Evolutionary conservation across 2,888 invertebrate genomes (phyloP).

Genomic region (Neoaliturus tenellus): DNA sequence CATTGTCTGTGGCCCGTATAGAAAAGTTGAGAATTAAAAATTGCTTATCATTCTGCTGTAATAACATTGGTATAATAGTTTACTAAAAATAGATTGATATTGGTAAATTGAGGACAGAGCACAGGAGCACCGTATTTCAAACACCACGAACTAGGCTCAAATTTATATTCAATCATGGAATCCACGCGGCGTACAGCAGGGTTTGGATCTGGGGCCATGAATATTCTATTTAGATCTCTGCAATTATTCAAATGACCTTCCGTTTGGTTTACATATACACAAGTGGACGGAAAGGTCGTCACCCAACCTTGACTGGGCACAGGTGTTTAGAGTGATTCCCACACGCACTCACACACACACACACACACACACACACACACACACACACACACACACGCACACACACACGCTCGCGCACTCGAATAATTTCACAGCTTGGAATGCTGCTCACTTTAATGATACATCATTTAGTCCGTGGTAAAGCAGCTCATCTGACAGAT

Average conservation of each 20-base stretch:
- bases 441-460: slow-evolving; percentile 26
- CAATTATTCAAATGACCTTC: slow-evolving; percentile 33
- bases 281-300: slow-evolving; percentile 14
- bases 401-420: not conserved
- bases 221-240: slow-evolving; percentile 19
- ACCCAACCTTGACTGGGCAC: slow-evolving; percentile 27
- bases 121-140: too few relatives aligned
- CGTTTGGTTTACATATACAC: slow-evolving; percentile 16
- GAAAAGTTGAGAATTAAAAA: too few relatives aligned
- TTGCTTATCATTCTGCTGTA: too few relatives aligned
- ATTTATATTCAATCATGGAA: too few relatives aligned
- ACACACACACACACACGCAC: not conserved
- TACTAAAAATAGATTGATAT: too few relatives aligned
- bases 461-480: slow-evolving; percentile 13
- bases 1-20: too few relatives aligned
- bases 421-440: not conserved
- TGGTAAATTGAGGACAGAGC: too few relatives aligned
- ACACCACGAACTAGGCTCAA: too few relatives aligned
- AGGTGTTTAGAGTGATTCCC: slow-evolving; percentile 20
- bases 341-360: not conserved
- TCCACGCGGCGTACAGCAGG: not conserved
- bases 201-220: not conserved
- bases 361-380: not conserved
- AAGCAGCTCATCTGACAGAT: slow-evolving; percentile 24
- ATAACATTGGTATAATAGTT: too few relatives aligned